Base-by-base conservation (phyloP, 2,797 vertebrate genomes). In the Antrozous pallidus region DNA sequence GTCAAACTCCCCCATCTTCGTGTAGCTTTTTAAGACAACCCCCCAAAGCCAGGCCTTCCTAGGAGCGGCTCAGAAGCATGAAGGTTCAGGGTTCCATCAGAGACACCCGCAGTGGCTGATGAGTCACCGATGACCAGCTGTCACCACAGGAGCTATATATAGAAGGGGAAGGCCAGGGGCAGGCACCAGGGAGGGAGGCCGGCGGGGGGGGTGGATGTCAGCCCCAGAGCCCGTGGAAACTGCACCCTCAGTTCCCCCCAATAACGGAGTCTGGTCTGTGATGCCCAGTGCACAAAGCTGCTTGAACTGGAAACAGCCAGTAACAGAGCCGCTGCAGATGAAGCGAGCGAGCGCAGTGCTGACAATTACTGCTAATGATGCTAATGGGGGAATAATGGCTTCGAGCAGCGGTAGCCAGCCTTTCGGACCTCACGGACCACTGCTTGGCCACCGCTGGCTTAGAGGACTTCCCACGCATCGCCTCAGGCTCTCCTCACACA, bases 81-180 rank as follows among this genome's bases (percentile, higher is more conserved):
- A 95, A 94, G 74, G 89, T 75, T 93, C 94, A 96, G 90, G 97
- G 93, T 94, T 96, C 95, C 84, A 95, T 67, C 88, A 58, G 85
- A 96, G 90, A 91, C 81, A 17, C 91, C 92, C 91, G 88, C 84
- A 3, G 94, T 90, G 90, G 63, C 92, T 91, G 93, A 95, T 95
- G 96, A 96, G 82, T 96, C 96, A 96, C 45, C 61, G 65, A 94
- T 96, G 92, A 94, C 93, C 96, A 96, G 93, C 95, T 95, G 96
- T 95, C 96, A 94, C 92, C 93, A 95, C 85, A 71, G 56, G 36
- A 26, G 11, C 96, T 97, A 97, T 95, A 95, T 96, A 96, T 95
- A 96, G 96, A 94, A 88, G 82, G 93, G 80, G 74, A 86, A 95
- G 73, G 79, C 90, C 65, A 2, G 71, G 92, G n/a, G 33, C 56